Percentiles rank a stretch among this genome's conserved stretches.
Conservation (phyloP, 92 coral and sea anemone genomes). For the Porites evermanni region DNA sequence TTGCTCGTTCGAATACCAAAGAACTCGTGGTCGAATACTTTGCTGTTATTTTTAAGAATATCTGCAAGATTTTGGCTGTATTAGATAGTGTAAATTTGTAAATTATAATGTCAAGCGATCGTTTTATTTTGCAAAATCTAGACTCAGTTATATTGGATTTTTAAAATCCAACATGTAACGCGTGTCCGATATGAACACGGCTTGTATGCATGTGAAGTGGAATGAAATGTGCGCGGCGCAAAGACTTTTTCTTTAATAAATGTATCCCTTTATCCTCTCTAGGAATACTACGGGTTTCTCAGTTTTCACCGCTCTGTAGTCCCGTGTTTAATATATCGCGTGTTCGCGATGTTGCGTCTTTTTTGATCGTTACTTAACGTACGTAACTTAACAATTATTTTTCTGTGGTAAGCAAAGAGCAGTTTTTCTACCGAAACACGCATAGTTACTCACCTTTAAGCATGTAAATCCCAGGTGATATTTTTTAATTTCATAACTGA, state of each 20-base stretch:
- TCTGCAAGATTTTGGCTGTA: background rate
- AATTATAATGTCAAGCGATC: background rate
- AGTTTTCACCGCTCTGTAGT: no score
- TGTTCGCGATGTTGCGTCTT: background rate
- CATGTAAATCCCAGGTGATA: background rate
- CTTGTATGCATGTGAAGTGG: background rate
- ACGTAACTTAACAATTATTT: background rate
- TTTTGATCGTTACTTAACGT: background rate
- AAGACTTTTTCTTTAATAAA: no score
- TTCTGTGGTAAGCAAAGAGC: no score
- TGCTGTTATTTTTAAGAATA: background rate
- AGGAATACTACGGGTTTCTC: no score
- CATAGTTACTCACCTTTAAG: no score
- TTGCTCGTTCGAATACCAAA: background rate
- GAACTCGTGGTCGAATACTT: background rate
- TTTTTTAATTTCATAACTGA: conserved; percentile 7
- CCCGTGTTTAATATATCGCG: no score
- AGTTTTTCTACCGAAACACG: background rate
- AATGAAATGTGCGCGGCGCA: no score
- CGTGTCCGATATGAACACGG: background rate
- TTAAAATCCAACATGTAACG: background rate
- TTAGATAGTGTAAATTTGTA: background rate
- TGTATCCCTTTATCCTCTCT: no score
- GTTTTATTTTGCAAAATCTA: conserved; percentile 10
- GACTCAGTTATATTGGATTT: background rate